Conservation (phyloP, 2,888 invertebrate genomes). For the Calameuta idolon region DNA sequence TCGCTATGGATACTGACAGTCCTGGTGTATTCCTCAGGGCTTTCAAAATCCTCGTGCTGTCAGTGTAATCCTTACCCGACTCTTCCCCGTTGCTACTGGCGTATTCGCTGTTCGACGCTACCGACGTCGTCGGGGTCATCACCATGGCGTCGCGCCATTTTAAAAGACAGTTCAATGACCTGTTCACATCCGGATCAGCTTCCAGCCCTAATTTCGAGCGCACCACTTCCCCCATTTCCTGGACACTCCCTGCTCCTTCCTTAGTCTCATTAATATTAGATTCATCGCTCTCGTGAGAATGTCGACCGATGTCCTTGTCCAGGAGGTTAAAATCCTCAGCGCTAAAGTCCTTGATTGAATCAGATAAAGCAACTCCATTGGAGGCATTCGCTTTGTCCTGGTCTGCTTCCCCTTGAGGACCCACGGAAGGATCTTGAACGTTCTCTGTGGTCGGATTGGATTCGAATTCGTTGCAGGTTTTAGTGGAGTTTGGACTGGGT, state of each 20-base stretch:
- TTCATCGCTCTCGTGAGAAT: not conserved
- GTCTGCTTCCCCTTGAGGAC: not conserved
- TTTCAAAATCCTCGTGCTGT: slow-evolving; percentile 57
- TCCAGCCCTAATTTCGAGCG: not conserved
- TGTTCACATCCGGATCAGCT: not conserved
- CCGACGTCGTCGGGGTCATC: not conserved
- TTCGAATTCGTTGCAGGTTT: slow-evolving; percentile 23
- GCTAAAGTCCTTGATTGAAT: not conserved
- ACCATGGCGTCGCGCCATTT: slow-evolving; percentile 1
- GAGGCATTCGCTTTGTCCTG: not conserved
- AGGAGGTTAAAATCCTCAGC: not conserved
- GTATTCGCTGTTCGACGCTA: not conserved
- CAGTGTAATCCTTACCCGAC: slow-evolving; percentile 27
- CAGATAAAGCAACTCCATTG: not conserved
- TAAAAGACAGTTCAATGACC: not conserved
- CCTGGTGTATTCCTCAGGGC: slow-evolving; percentile 59
- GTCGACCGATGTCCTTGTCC: not conserved
- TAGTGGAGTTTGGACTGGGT: slow-evolving; percentile 43
- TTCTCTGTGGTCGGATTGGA: not conserved
- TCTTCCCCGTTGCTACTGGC: not conserved
- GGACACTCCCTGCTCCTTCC: not conserved
- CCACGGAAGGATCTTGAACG: not conserved
- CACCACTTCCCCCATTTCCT: not conserved
- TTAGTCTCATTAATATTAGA: not conserved
- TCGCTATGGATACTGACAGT: slow-evolving; percentile 55